These are phyloP conservation scores for Cossypha heuglini DNA, from an alignment of 2,797 vertebrate genomes.

Conservation along the genomic window DNA sequence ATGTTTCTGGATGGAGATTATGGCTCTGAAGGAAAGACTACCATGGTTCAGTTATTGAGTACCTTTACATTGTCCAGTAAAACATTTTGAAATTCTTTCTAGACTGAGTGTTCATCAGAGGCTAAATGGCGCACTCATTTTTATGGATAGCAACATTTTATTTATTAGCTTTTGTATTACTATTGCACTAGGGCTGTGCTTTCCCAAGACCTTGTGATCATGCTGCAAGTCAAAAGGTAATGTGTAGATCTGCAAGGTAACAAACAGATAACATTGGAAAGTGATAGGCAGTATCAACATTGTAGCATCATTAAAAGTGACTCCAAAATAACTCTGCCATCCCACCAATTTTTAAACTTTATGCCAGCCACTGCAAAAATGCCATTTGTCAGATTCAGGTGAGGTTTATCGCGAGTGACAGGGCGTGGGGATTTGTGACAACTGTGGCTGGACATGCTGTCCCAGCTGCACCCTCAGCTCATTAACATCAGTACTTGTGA, in stretches of 20 bases:
- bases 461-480: background rate
- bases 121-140: background rate
- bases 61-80: background rate
- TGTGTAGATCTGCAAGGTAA: fast-evolving
- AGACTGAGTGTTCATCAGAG: background rate
- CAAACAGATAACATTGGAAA: background rate
- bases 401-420: background rate
- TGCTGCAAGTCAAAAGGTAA: background rate
- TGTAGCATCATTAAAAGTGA: background rate
- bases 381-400: background rate
- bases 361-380: background rate
- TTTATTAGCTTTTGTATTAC: background rate
- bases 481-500: background rate
- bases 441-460: background rate
- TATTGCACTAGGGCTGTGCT: background rate
- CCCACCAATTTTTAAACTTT: background rate
- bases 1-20: background rate
- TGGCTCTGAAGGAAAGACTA: background rate
- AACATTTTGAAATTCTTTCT: background rate
- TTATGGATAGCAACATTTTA: background rate
- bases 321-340: background rate
- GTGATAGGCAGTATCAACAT: background rate
- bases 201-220: background rate
- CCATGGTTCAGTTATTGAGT: background rate
- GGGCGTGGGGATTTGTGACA: background rate